Conservation (phyloP, 2,113 vertebrate species). For the Protobothrops mucrosquamatus region DNA sequence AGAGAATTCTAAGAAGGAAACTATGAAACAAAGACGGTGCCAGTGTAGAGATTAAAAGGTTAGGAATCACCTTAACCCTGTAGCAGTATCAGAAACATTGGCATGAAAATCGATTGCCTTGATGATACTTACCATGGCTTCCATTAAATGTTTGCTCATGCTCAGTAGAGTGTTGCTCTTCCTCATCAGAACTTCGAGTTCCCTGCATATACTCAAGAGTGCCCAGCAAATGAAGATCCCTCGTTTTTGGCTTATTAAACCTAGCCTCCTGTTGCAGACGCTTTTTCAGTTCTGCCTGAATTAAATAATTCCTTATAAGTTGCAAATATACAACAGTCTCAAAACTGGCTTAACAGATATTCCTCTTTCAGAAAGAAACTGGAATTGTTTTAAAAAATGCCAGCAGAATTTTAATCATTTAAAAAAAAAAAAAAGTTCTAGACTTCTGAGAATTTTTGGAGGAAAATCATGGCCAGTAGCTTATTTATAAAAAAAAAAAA, state of each 20-base stretch:
- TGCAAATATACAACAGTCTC: no score
- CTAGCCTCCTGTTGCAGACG: slow-evolving; percentile 62
- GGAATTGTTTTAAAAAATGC: background rate
- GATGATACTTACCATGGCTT: slow-evolving; percentile 56
- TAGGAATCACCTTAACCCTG: background rate
- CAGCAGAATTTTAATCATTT: background rate
- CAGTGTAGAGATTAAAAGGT: background rate
- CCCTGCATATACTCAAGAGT: slow-evolving; percentile 28
- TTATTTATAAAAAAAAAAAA: background rate
- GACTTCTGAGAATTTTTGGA: background rate
- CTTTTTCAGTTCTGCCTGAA: slow-evolving; percentile 64
- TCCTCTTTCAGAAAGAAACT: background rate
- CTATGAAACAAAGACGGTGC: background rate
- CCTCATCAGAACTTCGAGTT: background rate
- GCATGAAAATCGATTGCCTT: background rate
- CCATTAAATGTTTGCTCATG: slow-evolving; percentile 37
- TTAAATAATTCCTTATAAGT: slow-evolving; percentile 55
- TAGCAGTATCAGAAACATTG: background rate
- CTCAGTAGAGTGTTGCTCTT: slow-evolving; percentile 19
- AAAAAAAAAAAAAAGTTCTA: background rate
- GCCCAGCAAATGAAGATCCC: slow-evolving; percentile 49
- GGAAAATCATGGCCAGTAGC: background rate
- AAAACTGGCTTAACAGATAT: no score
- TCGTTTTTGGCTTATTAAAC: slow-evolving; percentile 54
- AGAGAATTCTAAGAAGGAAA: background rate